phyloP scores from a whole-genome alignment of 2,797 vertebrate genomes.

The Leucoraja ocellata region DNA sequence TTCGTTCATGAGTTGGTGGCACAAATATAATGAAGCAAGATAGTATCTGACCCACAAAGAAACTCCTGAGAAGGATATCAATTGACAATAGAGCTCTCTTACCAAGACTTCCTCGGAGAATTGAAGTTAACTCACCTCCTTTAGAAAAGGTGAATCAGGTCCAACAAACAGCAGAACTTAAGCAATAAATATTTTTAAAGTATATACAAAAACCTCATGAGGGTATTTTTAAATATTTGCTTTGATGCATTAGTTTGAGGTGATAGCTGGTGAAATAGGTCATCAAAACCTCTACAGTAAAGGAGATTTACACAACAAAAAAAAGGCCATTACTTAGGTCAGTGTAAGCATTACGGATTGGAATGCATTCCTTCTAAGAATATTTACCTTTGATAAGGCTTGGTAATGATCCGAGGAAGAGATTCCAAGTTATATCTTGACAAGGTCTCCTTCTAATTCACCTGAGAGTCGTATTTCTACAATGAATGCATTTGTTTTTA shows the following conservation, averaged over 20 bases:
- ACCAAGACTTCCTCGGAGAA: background rate
- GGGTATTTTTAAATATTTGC: constrained; percentile 32
- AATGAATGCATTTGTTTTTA: constrained; percentile 44
- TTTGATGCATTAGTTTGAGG: background rate
- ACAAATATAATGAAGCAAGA: constrained; percentile 47
- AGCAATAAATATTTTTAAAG: background rate
- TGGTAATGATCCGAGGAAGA: constrained; percentile 57
- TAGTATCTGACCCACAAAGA: constrained; percentile 62
- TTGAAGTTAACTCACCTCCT: background rate
- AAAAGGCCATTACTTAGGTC: constrained; percentile 72
- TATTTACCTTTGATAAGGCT: constrained; percentile 64
- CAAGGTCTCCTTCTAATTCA: constrained; percentile 59
- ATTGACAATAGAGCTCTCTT: background rate
- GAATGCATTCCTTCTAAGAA: constrained; percentile 68
- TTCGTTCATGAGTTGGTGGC: constrained; percentile 41
- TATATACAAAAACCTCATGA: background rate
- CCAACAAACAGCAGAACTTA: background rate
- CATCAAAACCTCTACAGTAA: constrained; percentile 63
- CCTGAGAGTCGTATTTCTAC: constrained; percentile 60
- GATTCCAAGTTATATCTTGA: constrained; percentile 59
- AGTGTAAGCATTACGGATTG: constrained; percentile 66
- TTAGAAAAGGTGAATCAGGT: background rate
- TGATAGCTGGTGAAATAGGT: constrained; percentile 20
- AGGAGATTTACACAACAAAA: constrained; percentile 77
- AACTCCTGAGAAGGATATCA: constrained; percentile 49